A percentile compares a stretch with the other conserved stretches of the same genome.
Conservation (phyloP, 1,140 invertebrate species). For the Patella vulgata region DNA sequence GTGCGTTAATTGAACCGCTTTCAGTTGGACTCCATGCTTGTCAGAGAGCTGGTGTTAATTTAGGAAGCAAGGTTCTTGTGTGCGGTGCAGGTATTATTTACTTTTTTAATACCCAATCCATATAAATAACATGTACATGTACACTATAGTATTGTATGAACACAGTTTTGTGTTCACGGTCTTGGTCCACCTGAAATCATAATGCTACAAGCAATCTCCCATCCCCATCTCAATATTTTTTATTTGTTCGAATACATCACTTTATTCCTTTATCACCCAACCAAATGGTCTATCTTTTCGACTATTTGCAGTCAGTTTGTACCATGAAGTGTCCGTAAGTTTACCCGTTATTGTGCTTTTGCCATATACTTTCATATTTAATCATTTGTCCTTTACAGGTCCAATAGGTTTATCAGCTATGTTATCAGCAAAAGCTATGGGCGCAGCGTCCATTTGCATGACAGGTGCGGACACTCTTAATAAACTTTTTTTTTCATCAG, state of each 20-base stretch:
- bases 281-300: background rate
- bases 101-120: background rate
- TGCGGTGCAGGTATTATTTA: slow-evolving; percentile 77
- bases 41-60: slow-evolving; percentile 77
- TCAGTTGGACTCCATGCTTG: slow-evolving; percentile 93
- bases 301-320: background rate
- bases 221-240: no score
- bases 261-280: no score
- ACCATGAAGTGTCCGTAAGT: no score
- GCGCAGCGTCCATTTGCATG: slow-evolving; percentile 82
- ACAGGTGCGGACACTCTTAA: slow-evolving; percentile 65
- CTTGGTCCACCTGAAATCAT: no score
- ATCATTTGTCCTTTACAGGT: slow-evolving; percentile 60
- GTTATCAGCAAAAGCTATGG: slow-evolving; percentile 87
- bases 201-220: no score
- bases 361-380: no score
- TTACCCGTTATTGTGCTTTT: no score
- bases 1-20: slow-evolving; percentile 90
- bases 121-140: background rate
- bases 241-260: no score
- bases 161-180: no score
- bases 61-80: slow-evolving; percentile 85
- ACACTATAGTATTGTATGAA: no score
- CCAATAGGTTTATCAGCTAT: slow-evolving; percentile 91
- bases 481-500: background rate